Evolutionary conservation across 2,113 vertebrate genomes (phyloP), one percentile per base, ranked within the genome.

Genomic region (Rhinogobius similis): DNA sequence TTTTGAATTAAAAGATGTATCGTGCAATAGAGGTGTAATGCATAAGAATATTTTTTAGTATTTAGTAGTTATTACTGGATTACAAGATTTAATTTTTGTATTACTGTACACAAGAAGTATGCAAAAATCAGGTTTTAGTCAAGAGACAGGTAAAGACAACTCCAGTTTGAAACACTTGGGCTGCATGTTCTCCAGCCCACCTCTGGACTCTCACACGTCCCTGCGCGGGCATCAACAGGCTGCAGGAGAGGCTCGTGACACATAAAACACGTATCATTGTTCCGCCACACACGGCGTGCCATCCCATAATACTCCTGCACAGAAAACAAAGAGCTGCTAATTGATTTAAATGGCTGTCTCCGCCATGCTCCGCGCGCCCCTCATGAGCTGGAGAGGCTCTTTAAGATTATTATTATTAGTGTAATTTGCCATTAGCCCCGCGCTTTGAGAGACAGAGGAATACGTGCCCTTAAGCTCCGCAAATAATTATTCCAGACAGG

Each of bases 331-430:
- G 95, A 93, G 95, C 94, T 93, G 94, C 95, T 99, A 99, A 99
- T 98, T 99, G 98, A 99, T 98, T 99, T 98, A 96, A 98, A 99
- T 98, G 95, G 94, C 95, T 95, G 94, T 95, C 94, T 96, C 94
- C 93, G 95, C 94, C 93, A 96, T 14, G 52, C 52, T 26, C 96
- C 92, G 93, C 95, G 95, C 94, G 94, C 90, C 95, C 94, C 95
- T 96, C 94, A 97, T 98, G 96, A 96, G 95, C 92, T 96, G 92
- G 93, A 95, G 95, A 97, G 96, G 96, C 94, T 99, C 96, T 97
- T 97, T 95, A 98, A 94, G 93, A 97, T 95, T 96, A 94, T 96
- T 97, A 96, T 97, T 97, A 97, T 96, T 96, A 96, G 94, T 95
- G 94, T 97, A 98, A 98, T 97, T 36, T 96, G 95, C 94, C 94